phyloP scores from a whole-genome alignment of 2,797 vertebrate species.

The Centroberyx gerrardi region DNA sequence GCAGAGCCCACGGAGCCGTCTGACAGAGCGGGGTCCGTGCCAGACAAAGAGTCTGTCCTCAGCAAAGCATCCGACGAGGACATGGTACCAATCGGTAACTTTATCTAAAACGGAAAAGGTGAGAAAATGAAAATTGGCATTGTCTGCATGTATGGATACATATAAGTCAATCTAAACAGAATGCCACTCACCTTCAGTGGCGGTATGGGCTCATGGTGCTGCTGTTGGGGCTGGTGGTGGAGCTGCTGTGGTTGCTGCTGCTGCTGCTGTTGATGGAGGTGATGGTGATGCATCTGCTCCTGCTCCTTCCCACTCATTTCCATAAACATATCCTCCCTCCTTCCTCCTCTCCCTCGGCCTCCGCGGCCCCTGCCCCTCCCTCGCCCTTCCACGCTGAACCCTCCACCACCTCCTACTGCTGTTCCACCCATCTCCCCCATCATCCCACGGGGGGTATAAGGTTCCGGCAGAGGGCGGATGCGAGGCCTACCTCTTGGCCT shows the following conservation, averaged over 20 bases:
- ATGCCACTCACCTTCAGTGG: slow-evolving; percentile 91
- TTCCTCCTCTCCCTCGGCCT: slow-evolving; percentile 87
- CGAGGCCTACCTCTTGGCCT: slow-evolving; percentile 92
- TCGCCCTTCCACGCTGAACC: slow-evolving; percentile 79
- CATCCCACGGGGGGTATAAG: slow-evolving; percentile 85
- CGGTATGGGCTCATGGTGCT: slow-evolving; percentile 87
- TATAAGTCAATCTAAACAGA: neutral
- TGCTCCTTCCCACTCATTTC: slow-evolving; percentile 85
- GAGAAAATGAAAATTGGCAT: neutral
- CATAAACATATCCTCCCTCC: slow-evolving; percentile 88
- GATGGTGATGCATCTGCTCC: slow-evolving; percentile 83
- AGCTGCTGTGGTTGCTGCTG: slow-evolving; percentile 80
- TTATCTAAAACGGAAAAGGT: slow-evolving; percentile 76
- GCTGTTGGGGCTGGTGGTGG: slow-evolving; percentile 84
- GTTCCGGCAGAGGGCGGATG: slow-evolving; percentile 90
- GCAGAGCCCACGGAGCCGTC: slow-evolving; percentile 88
- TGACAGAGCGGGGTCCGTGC: slow-evolving; percentile 87
- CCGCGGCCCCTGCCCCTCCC: slow-evolving; percentile 90
- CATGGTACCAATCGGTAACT: slow-evolving; percentile 84
- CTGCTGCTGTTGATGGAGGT: slow-evolving; percentile 80
- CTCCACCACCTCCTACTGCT: slow-evolving; percentile 71
- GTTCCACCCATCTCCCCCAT: slow-evolving; percentile 87
- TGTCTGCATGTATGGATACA: neutral
- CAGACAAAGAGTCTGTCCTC: slow-evolving; percentile 87
- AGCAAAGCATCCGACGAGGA: slow-evolving; percentile 86